Base-by-base conservation (phyloP, 2,113 vertebrate genomes). In the Nibea albiflora region DNA sequence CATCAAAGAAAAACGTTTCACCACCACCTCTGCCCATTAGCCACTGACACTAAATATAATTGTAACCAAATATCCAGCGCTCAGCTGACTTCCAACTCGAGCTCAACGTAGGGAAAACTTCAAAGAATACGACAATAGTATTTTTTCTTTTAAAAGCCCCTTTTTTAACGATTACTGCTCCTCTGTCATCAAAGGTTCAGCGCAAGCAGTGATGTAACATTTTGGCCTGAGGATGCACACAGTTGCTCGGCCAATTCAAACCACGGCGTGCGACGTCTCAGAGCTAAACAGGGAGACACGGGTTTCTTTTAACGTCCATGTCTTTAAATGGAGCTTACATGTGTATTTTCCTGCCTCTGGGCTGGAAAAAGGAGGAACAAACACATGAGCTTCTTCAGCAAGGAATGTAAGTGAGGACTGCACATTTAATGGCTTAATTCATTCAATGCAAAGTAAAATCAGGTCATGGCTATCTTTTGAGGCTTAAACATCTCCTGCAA, bases 301-400 rank as follows among this genome's bases (percentile, higher is more conserved):
- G 85, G 70, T 60, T 42, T 76, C 58, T 28, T 16, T 17, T 15
- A 16, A 28, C 62, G 31, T 57, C 12, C 76, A 61, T 50, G 22
- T 81, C 42, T 70, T 35, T 63, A 64, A 77, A 80, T 75, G 11
- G 73, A 68, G 54, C 49, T 39, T 85, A 71, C 46, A 22, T 79
- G 63, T 63, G 54, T 39, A 69, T 73, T 46, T 19, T 67, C 56
- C 44, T 93, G 16, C 80, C 94, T 88, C 90, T 81, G 31, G 92
- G 24, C 16, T 50, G 24, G 9, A 64, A 63, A 64, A 74, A 14
- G 8, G 46, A 80, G 53, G 44, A 82, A 35, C 52, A 83, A 85
- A 53, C 72, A 83, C 63, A 62, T 42, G 11, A 35, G 54, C 47
- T 50, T 78, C 61, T 79, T 64, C 24, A 35, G 31, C 11, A 8